Conservation (phyloP, 2,888 invertebrate genomes). For the Parnassius apollo region DNA sequence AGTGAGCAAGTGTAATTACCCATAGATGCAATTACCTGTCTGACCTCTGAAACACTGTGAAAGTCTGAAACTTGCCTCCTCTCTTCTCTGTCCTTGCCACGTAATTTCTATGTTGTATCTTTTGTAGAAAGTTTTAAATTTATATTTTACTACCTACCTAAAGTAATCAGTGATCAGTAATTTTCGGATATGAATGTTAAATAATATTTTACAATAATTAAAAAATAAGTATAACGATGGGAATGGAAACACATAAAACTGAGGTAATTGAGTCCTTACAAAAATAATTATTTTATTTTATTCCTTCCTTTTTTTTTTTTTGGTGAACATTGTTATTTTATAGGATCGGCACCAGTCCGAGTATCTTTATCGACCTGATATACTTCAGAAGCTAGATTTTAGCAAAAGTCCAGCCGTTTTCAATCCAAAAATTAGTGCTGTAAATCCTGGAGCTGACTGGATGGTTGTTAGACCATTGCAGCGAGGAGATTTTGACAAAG, state of each 20-base stretch:
- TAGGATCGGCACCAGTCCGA: conserved; percentile 72
- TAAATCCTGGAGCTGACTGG: conserved; percentile 87
- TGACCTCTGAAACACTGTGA: no score
- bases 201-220: background rate
- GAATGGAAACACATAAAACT: conserved; percentile 55
- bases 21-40: no score
- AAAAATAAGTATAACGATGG: conserved; percentile 45
- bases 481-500: conserved; percentile 90
- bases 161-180: background rate
- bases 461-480: conserved; percentile 90
- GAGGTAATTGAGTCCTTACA: conserved; percentile 40
- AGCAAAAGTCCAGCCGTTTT: conserved; percentile 82
- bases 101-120: no score
- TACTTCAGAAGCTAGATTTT: conserved; percentile 85
- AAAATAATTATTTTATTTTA: conserved; percentile 29
- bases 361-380: conserved; percentile 84
- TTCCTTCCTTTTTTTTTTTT: no score
- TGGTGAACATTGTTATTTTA: conserved; percentile 26
- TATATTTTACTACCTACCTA: background rate
- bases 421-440: conserved; percentile 85
- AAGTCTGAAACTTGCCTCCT: no score
- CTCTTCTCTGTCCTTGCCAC: no score
- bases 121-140: background rate
- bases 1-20: no score
- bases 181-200: no score